phyloP scores from a whole-genome alignment of 2,113 vertebrate genomes.

The Acrocephalus kingi region DNA sequence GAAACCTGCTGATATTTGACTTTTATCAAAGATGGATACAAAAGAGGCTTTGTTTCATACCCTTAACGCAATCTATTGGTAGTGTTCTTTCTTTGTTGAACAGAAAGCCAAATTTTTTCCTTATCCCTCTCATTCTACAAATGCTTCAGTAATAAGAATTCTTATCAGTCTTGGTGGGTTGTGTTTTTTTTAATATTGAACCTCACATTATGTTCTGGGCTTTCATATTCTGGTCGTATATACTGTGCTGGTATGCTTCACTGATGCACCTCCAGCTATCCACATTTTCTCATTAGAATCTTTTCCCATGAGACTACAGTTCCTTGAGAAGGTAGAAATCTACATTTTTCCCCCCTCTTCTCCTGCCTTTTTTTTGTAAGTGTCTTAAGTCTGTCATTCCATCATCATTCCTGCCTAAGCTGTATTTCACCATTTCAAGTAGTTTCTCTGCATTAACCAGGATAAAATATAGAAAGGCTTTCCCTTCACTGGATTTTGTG shows the following conservation, averaged over 20 bases:
- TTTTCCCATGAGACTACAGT: not conserved
- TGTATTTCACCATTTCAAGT: not conserved
- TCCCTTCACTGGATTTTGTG: not conserved
- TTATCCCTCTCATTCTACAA: not conserved
- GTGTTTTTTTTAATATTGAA: not conserved
- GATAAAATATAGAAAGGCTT: not conserved
- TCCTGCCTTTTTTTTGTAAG: not conserved
- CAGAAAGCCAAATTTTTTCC: not conserved
- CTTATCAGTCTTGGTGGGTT: not conserved
- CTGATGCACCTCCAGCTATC: not conserved
- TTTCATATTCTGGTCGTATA: not conserved
- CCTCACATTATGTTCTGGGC: not conserved
- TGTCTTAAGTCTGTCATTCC: not conserved
- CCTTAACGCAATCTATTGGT: not conserved
- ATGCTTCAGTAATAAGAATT: not conserved
- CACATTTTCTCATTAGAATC: not conserved
- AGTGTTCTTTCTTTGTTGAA: not conserved
- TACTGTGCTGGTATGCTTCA: not conserved
- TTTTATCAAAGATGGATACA: not conserved
- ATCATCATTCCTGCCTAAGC: not conserved
- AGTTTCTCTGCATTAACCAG: not conserved
- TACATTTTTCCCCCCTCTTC: not conserved
- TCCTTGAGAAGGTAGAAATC: not conserved
- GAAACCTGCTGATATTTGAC: not conserved
- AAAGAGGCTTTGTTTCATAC: not conserved